phyloP scores from a whole-genome alignment of 2,888 invertebrate genomes.

The Lasioglossum lativentre region DNA sequence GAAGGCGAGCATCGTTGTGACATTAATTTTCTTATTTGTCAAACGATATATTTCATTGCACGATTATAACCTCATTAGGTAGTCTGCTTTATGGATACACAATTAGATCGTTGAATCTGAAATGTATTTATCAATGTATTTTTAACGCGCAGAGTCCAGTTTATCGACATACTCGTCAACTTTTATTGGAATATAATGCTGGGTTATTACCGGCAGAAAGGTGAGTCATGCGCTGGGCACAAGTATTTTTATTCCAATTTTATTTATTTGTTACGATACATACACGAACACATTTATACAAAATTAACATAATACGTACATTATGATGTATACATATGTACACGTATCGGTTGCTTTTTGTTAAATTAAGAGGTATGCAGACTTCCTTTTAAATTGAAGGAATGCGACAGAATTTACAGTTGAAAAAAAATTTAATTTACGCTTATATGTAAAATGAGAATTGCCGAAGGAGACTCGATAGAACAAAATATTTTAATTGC shows the following conservation, averaged over 20 bases:
- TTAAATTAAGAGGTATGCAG: too few species aligned
- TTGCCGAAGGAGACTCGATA: too few species aligned
- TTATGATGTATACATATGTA: too few species aligned
- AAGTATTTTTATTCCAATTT: constrained; percentile 6
- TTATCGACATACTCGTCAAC: neutral
- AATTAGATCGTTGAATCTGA: constrained; percentile 2
- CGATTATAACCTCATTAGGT: neutral
- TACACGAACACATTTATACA: neutral
- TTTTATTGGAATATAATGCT: neutral
- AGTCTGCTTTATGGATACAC: neutral
- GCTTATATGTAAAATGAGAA: too few species aligned
- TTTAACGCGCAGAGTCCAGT: neutral
- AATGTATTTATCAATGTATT: constrained; percentile 11
- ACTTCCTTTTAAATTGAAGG: too few species aligned
- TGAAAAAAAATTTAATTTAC: too few species aligned
- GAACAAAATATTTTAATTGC: too few species aligned
- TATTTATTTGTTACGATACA: neutral
- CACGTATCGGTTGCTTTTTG: too few species aligned
- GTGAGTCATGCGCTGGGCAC: neutral
- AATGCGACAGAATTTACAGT: too few species aligned
- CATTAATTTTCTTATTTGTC: constrained; percentile 10
- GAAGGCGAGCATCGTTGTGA: neutral
- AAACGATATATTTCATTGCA: neutral
- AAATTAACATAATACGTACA: neutral
- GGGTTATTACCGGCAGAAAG: neutral